phyloP scores from a whole-genome alignment of 2,797 vertebrate genomes.

The Hippoglossus hippoglossus region DNA sequence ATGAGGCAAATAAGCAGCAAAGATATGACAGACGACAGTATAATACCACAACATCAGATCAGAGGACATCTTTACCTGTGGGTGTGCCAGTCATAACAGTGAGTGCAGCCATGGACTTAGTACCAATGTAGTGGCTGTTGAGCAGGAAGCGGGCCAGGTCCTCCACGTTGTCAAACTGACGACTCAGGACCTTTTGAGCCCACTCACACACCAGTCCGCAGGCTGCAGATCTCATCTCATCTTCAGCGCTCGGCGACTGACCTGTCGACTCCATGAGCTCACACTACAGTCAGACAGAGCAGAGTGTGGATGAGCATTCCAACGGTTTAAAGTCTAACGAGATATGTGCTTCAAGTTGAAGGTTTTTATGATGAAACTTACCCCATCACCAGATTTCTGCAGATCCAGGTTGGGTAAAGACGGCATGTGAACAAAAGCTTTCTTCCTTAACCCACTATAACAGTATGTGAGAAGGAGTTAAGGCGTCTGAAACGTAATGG shows the following conservation, averaged over 20 bases:
- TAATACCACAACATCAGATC: neutral
- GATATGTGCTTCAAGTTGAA: neutral
- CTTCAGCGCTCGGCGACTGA: constrained; percentile 93
- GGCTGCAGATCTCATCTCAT: constrained; percentile 95
- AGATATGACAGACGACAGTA: neutral
- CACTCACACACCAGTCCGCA: constrained; percentile 98
- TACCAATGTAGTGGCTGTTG: constrained; percentile 98
- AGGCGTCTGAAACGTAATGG: constrained; percentile 75
- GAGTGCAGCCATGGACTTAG: constrained; percentile 97
- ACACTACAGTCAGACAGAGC: constrained; percentile 81
- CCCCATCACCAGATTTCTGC: constrained; percentile 97
- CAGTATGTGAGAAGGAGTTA: constrained; percentile 94
- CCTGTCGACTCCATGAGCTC: constrained; percentile 92
- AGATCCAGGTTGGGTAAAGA: constrained; percentile 97
- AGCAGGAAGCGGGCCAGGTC: constrained; percentile 97
- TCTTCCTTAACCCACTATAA: constrained; percentile 99
- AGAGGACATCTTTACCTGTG: constrained; percentile 85
- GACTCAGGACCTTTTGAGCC: constrained; percentile 98
- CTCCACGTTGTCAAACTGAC: constrained; percentile 96
- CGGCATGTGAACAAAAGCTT: constrained; percentile 99
- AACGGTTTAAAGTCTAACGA: neutral
- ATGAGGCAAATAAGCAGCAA: neutral
- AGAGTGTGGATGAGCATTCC: constrained; percentile 17
- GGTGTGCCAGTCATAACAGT: constrained; percentile 98
- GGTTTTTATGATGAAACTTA: constrained; percentile 68